These are phyloP conservation scores for Egretta garzetta DNA, from an alignment of 2,113 vertebrate genomes.

Conservation along the genomic window DNA sequence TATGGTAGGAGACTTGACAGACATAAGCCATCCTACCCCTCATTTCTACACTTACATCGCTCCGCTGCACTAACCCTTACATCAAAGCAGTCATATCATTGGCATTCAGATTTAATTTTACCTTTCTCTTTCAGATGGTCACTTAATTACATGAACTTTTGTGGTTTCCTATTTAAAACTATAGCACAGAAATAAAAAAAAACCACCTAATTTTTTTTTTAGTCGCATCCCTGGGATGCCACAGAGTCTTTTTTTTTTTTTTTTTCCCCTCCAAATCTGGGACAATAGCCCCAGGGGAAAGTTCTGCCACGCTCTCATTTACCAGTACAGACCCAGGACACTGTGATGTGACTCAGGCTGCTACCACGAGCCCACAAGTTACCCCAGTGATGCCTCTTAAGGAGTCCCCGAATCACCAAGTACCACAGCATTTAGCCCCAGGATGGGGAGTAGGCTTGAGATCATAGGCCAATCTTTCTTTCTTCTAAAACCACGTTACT, in stretches of 20 bases:
- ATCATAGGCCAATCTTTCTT: not conserved
- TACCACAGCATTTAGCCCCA: not conserved
- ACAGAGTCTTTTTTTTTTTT: not conserved
- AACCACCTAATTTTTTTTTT: fast-evolving
- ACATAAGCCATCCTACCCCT: conserved; percentile 48
- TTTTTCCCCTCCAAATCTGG: not conserved
- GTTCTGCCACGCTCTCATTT: not conserved
- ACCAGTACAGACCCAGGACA: not conserved
- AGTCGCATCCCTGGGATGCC: fast-evolving
- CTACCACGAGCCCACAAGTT: not conserved
- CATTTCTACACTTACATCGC: not conserved
- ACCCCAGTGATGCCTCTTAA: not conserved
- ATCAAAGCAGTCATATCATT: not conserved
- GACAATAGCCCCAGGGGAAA: not conserved
- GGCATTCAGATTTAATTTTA: not conserved
- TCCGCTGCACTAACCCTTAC: not conserved
- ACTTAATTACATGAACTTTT: not conserved
- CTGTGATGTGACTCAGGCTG: not conserved
- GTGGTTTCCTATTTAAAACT: not conserved
- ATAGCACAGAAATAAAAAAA: not conserved
- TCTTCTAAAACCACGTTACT: not conserved
- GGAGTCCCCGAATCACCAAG: not conserved
- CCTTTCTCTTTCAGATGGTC: not conserved
- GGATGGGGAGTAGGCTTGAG: not conserved
- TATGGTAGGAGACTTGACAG: conserved; percentile 58